These are phyloP conservation scores for Dermatemys mawii DNA, from an alignment of 2,113 vertebrate species.

Conservation along the genomic window DNA sequence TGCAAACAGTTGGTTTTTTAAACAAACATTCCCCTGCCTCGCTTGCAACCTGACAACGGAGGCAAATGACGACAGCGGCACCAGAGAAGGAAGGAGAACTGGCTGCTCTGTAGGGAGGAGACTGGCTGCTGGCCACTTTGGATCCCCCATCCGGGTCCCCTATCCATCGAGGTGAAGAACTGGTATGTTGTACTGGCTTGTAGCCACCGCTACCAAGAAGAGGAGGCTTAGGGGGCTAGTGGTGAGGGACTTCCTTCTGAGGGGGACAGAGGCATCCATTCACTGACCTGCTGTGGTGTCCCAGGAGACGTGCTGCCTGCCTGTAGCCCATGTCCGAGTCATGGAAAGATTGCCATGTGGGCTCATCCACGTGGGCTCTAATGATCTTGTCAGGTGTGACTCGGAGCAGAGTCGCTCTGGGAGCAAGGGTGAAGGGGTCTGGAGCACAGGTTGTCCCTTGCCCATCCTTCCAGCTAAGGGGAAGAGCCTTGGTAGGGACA, in stretches of 20 bases:
- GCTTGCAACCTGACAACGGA: neutral
- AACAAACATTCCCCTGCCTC: constrained; percentile 35
- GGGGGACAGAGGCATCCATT: neutral
- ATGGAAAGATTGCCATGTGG: neutral
- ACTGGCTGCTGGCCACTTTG: neutral
- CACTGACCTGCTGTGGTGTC: neutral
- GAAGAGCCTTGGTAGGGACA: neutral
- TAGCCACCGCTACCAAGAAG: neutral
- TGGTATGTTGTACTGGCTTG: neutral
- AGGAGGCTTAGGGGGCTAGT: neutral
- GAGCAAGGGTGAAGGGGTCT: neutral
- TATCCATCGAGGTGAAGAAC: neutral
- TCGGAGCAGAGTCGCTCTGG: neutral
- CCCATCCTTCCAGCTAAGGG: neutral
- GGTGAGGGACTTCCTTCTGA: neutral
- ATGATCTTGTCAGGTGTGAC: neutral
- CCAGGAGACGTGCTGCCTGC: neutral
- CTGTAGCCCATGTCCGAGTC: neutral
- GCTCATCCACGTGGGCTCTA: neutral
- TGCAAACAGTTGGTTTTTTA: constrained; percentile 40
- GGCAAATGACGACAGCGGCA: neutral
- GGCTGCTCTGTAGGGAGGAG: neutral
- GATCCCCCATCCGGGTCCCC: too few relatives aligned
- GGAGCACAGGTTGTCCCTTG: neutral
- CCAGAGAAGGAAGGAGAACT: neutral